Conservation (phyloP, 2,113 vertebrate species). For the Sitta europaea region DNA sequence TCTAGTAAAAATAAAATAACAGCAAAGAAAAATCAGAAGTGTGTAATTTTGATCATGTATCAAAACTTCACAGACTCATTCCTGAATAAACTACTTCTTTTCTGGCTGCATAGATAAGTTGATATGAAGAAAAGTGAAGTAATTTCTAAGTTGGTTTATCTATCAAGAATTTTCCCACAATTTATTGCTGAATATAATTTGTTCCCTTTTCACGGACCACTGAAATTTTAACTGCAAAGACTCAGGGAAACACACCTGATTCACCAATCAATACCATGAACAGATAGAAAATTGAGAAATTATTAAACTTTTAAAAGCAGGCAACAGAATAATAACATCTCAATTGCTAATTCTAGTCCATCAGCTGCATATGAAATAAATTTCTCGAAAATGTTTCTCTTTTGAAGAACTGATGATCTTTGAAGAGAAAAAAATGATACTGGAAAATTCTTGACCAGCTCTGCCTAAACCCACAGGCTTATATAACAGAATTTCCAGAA, state of each 20-base stretch:
- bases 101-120: not conserved
- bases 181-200: not conserved
- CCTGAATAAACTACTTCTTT: not conserved
- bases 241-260: not conserved
- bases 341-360: not conserved
- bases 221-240: not conserved
- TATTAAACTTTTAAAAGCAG: not conserved
- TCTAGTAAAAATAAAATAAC: constrained; percentile 4
- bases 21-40: not conserved
- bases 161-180: not conserved
- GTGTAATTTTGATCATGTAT: not conserved
- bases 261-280: not conserved
- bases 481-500: not conserved
- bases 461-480: not conserved
- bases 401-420: not conserved
- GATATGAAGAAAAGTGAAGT: not conserved
- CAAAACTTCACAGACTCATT: not conserved
- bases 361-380: not conserved
- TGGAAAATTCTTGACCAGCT: not conserved
- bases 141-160: not conserved
- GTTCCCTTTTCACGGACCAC: not conserved
- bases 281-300: not conserved
- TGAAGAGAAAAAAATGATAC: not conserved
- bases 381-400: not conserved
- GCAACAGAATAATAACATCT: not conserved